phyloP scores from a whole-genome alignment of 2,888 invertebrate species.

The Cheilosia variabilis region DNA sequence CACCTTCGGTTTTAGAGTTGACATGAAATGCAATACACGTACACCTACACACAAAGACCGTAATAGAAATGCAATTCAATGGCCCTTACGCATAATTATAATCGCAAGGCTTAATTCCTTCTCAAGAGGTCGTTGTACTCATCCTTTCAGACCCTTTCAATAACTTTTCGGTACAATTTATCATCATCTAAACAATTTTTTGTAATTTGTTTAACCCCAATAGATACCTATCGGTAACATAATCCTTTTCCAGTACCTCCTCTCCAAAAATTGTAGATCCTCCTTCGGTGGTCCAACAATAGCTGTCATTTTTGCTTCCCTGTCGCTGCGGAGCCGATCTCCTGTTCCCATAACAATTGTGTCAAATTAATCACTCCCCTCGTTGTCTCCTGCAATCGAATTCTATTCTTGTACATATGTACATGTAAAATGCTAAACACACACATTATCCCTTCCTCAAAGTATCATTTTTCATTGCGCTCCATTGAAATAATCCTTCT shows the following conservation, averaged over 20 bases:
- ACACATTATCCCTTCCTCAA: slow-evolving; percentile 59
- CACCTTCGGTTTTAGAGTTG: no score
- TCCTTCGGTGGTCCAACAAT: slow-evolving; percentile 67
- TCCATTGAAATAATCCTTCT: slow-evolving; percentile 68
- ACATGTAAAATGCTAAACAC: slow-evolving; percentile 35
- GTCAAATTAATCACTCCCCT: slow-evolving; percentile 72
- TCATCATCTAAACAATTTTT: slow-evolving; percentile 45
- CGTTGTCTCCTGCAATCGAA: slow-evolving; percentile 11
- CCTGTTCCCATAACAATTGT: slow-evolving; percentile 58
- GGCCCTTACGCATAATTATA: neutral
- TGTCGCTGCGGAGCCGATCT: slow-evolving; percentile 10
- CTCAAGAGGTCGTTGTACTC: neutral
- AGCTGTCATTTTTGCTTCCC: slow-evolving; percentile 56
- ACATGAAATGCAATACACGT: neutral
- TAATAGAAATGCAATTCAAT: neutral
- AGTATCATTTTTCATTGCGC: slow-evolving; percentile 67
- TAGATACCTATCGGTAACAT: slow-evolving; percentile 70
- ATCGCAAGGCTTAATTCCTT: neutral
- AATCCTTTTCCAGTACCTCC: slow-evolving; percentile 51
- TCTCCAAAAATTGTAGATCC: neutral
- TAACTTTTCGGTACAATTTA: slow-evolving; percentile 44
- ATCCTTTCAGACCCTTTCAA: neutral
- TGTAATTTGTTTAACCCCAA: slow-evolving; percentile 45
- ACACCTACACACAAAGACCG: neutral
- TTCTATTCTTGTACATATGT: slow-evolving; percentile 9